These are phyloP conservation scores for Leucania comma DNA, from an alignment of 2,888 invertebrate genomes.

Conservation along the genomic window DNA sequence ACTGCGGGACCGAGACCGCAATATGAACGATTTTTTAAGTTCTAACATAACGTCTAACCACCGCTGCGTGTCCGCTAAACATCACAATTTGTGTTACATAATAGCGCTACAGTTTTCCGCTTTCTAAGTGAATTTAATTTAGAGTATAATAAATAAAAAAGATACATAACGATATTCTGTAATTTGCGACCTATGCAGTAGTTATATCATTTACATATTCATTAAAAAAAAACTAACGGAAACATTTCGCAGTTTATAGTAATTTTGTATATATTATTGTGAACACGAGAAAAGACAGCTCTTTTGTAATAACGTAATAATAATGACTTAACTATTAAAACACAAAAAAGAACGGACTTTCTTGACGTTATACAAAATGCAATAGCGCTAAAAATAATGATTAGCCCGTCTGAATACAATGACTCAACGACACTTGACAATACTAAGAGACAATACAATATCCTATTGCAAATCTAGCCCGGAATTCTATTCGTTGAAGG, in stretches of 20 bases:
- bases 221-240: constrained; percentile 18
- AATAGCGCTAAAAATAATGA: constrained; percentile 23
- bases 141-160: constrained; percentile 32
- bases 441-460: constrained; percentile 32
- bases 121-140: constrained; percentile 60
- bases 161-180: constrained; percentile 18
- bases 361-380: neutral
- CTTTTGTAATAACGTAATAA: neutral
- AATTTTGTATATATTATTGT: neutral
- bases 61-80: constrained; percentile 48
- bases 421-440: constrained; percentile 23
- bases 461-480: constrained; percentile 28
- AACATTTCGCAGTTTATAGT: neutral
- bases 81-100: constrained; percentile 56
- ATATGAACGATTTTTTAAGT: constrained; percentile 51
- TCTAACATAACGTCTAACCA: constrained; percentile 42
- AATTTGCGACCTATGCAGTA: constrained; percentile 5
- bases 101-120: constrained; percentile 52
- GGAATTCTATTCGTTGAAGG: constrained; percentile 20
- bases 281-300: neutral
- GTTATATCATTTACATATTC: constrained; percentile 7
- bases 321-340: neutral
- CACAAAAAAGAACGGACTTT: neutral
- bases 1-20: constrained; percentile 60
- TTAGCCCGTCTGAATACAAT: constrained; percentile 9